These are phyloP conservation scores for Melinaea menophilus DNA, from an alignment of 2,888 invertebrate genomes.

Conservation along the genomic window DNA sequence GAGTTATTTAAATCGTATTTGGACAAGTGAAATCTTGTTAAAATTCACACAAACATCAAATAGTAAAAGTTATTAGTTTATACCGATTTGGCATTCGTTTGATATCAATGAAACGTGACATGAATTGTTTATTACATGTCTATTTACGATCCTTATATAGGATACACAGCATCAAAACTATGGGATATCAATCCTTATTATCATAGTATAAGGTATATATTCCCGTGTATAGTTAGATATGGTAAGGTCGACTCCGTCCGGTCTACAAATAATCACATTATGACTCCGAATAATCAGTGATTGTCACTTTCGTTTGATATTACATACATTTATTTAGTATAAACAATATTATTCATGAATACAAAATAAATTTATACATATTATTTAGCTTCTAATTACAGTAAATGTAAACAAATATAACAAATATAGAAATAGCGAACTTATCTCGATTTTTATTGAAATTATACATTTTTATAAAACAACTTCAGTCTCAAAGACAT, in stretches of 20 bases:
- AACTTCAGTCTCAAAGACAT: too few relatives aligned
- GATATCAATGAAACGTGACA: conserved; percentile 39
- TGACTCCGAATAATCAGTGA: conserved; percentile 21
- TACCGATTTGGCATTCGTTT: conserved; percentile 48
- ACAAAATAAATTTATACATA: too few relatives aligned
- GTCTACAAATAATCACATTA: conserved; percentile 28
- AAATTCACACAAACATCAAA: not conserved
- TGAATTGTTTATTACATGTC: conserved; percentile 31
- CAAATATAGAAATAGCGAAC: too few relatives aligned
- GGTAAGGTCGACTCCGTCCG: conserved; percentile 20
- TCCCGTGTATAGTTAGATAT: conserved; percentile 3
- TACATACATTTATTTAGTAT: conserved; percentile 10
- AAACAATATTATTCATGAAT: too few relatives aligned
- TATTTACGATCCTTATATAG: conserved; percentile 16
- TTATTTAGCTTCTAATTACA: too few relatives aligned
- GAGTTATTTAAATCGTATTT: too few relatives aligned
- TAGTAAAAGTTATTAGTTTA: conserved; percentile 15
- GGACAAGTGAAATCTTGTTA: not conserved
- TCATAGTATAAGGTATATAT: conserved; percentile 10
- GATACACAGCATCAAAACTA: not conserved
- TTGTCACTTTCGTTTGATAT: conserved; percentile 21
- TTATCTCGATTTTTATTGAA: too few relatives aligned
- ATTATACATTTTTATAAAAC: too few relatives aligned
- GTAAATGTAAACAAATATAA: too few relatives aligned
- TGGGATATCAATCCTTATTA: conserved; percentile 4